phyloP scores from a whole-genome alignment of 2,797 vertebrate species.

The Sebastes vulpes region DNA sequence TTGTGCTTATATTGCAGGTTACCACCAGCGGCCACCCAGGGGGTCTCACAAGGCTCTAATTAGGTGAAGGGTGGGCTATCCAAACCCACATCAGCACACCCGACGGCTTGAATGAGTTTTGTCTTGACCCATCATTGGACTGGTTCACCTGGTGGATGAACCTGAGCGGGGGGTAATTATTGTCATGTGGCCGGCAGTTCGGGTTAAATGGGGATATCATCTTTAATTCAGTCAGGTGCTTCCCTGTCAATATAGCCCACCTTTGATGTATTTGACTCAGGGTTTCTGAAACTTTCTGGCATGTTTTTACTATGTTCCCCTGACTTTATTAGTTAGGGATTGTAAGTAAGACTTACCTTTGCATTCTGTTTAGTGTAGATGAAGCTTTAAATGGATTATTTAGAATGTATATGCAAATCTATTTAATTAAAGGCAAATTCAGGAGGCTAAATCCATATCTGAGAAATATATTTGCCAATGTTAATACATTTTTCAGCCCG shows the following conservation, averaged over 20 bases:
- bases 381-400: neutral
- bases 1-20: constrained; percentile 70
- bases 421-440: neutral
- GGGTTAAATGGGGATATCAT: neutral
- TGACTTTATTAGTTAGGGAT: neutral
- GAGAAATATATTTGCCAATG: neutral
- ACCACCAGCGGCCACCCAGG: constrained; percentile 51
- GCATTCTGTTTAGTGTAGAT: neutral
- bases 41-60: constrained; percentile 70
- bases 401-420: neutral
- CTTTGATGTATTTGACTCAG: neutral
- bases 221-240: neutral
- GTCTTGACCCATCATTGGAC: constrained; percentile 40
- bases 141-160: constrained; percentile 49
- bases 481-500: neutral
- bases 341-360: neutral
- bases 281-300: neutral
- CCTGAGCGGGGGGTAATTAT: constrained; percentile 31
- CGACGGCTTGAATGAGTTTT: constrained; percentile 33
- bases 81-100: constrained; percentile 60
- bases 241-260: neutral
- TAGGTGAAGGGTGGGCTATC: constrained; percentile 68
- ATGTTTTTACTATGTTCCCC: neutral
- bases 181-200: neutral
- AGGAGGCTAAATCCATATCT: neutral